Conservation (phyloP, 1,140 invertebrate genomes). For the Bombus sylvicola region DNA sequence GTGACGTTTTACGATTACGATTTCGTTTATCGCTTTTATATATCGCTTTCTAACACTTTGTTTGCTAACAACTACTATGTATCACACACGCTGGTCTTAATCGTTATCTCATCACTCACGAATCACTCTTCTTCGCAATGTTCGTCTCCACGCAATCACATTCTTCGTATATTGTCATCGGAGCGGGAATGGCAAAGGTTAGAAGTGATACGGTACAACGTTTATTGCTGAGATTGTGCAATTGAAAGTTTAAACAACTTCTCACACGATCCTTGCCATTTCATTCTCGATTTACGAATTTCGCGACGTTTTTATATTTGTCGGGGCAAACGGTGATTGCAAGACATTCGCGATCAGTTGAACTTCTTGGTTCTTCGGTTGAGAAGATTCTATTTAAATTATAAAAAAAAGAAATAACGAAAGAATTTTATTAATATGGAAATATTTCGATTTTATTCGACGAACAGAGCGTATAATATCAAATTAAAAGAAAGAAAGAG, state of each 20-base stretch:
- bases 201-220: neutral
- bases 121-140: neutral
- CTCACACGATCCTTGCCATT: conserved; percentile 22
- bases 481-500: neutral
- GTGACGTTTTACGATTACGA: conserved; percentile 11
- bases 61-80: conserved; percentile 18
- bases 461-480: neutral
- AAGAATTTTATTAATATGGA: accelerated
- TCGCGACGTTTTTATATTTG: neutral
- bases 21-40: conserved; percentile 18
- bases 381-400: neutral
- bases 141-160: neutral
- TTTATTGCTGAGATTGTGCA: neutral
- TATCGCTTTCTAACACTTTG: conserved; percentile 46
- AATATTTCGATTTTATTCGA: neutral
- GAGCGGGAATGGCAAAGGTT: conserved; percentile 18
- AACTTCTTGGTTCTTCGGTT: neutral
- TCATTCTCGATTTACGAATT: conserved; percentile 26
- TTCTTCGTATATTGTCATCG: neutral
- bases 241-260: neutral
- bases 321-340: conserved; percentile 25
- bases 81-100: conserved; percentile 5
- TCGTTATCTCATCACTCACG: conserved; percentile 7
- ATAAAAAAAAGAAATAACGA: too few species aligned
- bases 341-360: neutral